These are phyloP conservation scores for Anastrepha obliqua DNA, from an alignment of 1,140 invertebrate genomes.

Conservation along the genomic window DNA sequence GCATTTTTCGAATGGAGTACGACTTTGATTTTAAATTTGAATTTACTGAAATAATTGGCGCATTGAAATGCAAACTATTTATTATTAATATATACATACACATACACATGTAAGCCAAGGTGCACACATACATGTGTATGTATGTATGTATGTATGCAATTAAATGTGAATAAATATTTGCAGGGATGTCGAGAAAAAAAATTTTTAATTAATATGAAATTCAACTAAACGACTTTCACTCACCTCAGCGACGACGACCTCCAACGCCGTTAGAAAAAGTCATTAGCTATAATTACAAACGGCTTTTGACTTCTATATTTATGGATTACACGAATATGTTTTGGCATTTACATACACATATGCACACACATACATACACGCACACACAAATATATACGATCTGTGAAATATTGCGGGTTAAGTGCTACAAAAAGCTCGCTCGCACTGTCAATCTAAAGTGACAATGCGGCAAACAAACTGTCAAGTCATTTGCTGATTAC, in stretches of 20 bases:
- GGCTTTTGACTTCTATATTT: constrained; percentile 8
- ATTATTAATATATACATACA: too few species aligned
- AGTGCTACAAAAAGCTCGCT: constrained; percentile 12
- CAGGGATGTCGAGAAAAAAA: not conserved
- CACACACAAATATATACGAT: not conserved
- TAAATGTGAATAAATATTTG: too few species aligned
- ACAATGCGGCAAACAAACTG: constrained; percentile 35
- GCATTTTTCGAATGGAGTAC: too few species aligned
- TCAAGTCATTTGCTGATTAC: constrained; percentile 6
- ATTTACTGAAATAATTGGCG: too few species aligned
- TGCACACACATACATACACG: not conserved
- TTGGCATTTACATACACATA: not conserved
- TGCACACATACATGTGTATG: too few species aligned
- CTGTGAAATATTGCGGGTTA: not conserved
- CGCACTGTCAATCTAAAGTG: not conserved
- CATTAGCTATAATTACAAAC: constrained; percentile 39
- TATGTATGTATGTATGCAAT: too few species aligned
- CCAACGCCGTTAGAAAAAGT: constrained; percentile 29
- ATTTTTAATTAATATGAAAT: not conserved
- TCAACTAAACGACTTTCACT: constrained; percentile 41
- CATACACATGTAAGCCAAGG: too few species aligned
- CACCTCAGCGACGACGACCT: not conserved
- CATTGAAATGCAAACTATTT: too few species aligned
- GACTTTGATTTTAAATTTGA: too few species aligned
- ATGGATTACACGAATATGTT: not conserved